Base-by-base conservation (phyloP, 2,888 invertebrate genomes). In the Epistrophe grossulariae region DNA sequence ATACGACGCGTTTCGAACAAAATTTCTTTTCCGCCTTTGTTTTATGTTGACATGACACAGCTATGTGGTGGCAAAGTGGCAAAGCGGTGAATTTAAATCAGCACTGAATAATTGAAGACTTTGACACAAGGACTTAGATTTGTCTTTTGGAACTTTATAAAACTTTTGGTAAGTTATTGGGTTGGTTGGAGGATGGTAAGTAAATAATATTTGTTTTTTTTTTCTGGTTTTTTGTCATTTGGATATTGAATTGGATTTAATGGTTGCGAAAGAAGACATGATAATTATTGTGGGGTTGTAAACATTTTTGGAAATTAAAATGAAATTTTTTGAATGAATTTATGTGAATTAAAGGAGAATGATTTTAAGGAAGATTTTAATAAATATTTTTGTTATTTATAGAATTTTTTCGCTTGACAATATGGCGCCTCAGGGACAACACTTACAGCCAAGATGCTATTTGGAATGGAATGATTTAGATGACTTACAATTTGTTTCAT, bases 41-140 rank as follows among this genome's bases (percentile, higher is more conserved):
- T 73, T 62, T 78, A 71, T 79, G 78, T 78, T 79, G 85, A 87
- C 82, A 85, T 74, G 74, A 82, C 78, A 82, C 79, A 64, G 79
- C 79, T 79, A 87, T 71, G 73, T 74, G 85, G 85, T 82, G 81
- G 81, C 73, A 77, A 84, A 84, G 66, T 76, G 81, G 81, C 84
- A 78, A 82, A 85, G 73, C 73, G 81, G 77, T 77, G 72, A 80
- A 84, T 84, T 80, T 84, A 84, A 81, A 84, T 81, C 81, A 84
- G 66, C 77, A 78, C 79, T 79, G 82, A 85, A 82, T 87, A 87
- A 87, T 87, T 82, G 82, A 85, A 81, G 81, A 59, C 81, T 77
- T 62, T 81, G 84, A 81, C 77, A 85, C 57, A 70, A 70, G 73
- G 80, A 62, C 72, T 81, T 70, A 73, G 55, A 73, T 77, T 78